These are phyloP conservation scores for Brachyalestes nurse DNA, from an alignment of 2,797 vertebrate species.

Conservation along the genomic window DNA sequence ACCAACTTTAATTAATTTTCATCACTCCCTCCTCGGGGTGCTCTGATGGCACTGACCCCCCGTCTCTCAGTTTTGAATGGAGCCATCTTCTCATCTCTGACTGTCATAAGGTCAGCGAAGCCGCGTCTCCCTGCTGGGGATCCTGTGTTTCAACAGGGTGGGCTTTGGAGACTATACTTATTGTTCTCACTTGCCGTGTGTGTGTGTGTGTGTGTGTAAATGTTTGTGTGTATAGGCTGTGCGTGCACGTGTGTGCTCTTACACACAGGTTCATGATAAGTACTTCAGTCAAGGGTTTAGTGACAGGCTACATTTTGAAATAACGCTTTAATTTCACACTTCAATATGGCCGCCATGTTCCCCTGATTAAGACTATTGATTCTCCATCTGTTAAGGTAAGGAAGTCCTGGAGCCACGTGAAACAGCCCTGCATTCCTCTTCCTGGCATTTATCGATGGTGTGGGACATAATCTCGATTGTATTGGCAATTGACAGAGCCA, in stretches of 20 bases:
- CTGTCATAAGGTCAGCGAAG: slow-evolving; percentile 74
- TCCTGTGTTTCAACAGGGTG: slow-evolving; percentile 50
- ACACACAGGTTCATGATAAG: slow-evolving; percentile 56
- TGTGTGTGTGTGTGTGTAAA: neutral
- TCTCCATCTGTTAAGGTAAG: slow-evolving; percentile 57
- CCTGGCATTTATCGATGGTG: slow-evolving; percentile 53
- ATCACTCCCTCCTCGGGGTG: slow-evolving; percentile 85
- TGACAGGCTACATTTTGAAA: slow-evolving; percentile 57
- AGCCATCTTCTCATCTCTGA: slow-evolving; percentile 67
- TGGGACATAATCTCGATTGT: slow-evolving; percentile 53
- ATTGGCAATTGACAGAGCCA: slow-evolving; percentile 47
- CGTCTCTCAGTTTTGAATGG: slow-evolving; percentile 73
- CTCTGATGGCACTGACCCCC: slow-evolving; percentile 79
- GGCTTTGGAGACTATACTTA: slow-evolving; percentile 63
- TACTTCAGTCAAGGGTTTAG: slow-evolving; percentile 28
- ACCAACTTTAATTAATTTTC: slow-evolving; percentile 99
- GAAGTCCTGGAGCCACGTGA: slow-evolving; percentile 49
- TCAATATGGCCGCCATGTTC: slow-evolving; percentile 49
- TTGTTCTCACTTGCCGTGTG: slow-evolving; percentile 63
- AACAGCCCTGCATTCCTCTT: slow-evolving; percentile 45
- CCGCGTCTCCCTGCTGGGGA: slow-evolving; percentile 57
- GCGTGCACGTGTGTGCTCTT: slow-evolving; percentile 6
- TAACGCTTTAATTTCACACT: slow-evolving; percentile 55
- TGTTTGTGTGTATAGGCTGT: slow-evolving; percentile 31
- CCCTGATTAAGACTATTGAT: slow-evolving; percentile 64